Percentiles rank a stretch among this genome's conserved stretches.
phyloP scores from a whole-genome alignment of 2,797 vertebrate genomes.

The Adrianichthys oophorus region DNA sequence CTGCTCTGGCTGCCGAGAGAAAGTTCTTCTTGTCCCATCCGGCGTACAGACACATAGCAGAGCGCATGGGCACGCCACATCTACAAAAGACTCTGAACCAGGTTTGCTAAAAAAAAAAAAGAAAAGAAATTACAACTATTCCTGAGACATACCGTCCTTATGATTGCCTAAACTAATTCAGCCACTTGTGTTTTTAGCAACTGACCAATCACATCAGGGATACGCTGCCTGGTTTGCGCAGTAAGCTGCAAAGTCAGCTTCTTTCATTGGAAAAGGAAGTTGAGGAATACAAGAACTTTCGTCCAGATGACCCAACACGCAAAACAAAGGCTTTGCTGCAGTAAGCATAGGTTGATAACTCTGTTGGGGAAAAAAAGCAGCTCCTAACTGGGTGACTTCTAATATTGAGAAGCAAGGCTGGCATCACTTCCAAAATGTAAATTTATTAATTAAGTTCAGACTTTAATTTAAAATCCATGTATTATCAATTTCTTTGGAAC shows the following conservation, averaged over 20 bases:
- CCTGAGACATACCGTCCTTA: not conserved
- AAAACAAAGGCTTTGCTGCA: slow-evolving; percentile 97
- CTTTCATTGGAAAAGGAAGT: slow-evolving; percentile 97
- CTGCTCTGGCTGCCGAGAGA: slow-evolving; percentile 90
- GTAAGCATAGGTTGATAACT: slow-evolving; percentile 71
- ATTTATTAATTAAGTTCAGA: no score
- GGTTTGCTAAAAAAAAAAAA: slow-evolving; percentile 66
- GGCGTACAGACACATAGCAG: slow-evolving; percentile 91
- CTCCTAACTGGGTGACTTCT: no score
- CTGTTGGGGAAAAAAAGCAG: no score
- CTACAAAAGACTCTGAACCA: slow-evolving; percentile 93
- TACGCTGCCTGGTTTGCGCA: slow-evolving; percentile 89
- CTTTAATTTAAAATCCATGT: no score
- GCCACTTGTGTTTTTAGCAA: slow-evolving; percentile 79
- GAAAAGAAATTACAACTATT: not conserved
- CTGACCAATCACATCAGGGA: slow-evolving; percentile 97
- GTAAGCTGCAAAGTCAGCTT: slow-evolving; percentile 95
- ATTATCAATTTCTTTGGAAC: no score
- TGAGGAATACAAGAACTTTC: slow-evolving; percentile 97
- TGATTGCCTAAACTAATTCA: slow-evolving; percentile 1
- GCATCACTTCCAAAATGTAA: no score
- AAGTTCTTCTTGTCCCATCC: slow-evolving; percentile 98
- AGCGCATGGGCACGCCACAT: slow-evolving; percentile 94
- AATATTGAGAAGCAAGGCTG: no score
- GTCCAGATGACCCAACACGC: slow-evolving; percentile 93